phyloP scores from a whole-genome alignment of 2,888 invertebrate species.

The Drosophila eohydei region DNA sequence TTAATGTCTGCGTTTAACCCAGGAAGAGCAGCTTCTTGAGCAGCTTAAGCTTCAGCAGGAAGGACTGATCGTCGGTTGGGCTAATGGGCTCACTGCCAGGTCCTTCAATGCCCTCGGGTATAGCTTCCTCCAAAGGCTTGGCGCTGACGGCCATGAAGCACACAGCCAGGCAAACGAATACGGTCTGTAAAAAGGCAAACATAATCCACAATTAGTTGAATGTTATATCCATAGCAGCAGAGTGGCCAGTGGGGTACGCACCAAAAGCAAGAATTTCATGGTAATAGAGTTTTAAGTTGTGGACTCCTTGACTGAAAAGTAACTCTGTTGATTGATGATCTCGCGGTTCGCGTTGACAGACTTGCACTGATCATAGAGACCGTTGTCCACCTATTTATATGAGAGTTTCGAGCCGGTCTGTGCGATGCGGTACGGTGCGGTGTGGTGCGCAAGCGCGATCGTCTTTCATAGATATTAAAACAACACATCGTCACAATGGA shows the following conservation, averaged over 20 bases:
- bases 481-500: conserved; percentile 60
- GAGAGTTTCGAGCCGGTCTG: conserved; percentile 16
- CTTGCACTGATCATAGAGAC: conserved; percentile 76
- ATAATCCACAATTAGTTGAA: conserved; percentile 42
- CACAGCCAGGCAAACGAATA: conserved; percentile 75
- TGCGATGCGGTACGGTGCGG: conserved; percentile 6
- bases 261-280: conserved; percentile 82
- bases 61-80: conserved; percentile 77
- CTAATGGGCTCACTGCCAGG: conserved; percentile 68
- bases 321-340: conserved; percentile 57
- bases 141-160: conserved; percentile 72
- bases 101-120: conserved; percentile 80
- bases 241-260: conserved; percentile 50
- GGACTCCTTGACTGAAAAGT: conserved; percentile 22
- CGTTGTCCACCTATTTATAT: conserved; percentile 73
- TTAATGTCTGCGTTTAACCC: conserved; percentile 57
- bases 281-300: conserved; percentile 35
- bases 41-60: conserved; percentile 77
- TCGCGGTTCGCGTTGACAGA: conserved; percentile 63
- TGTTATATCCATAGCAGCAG: conserved; percentile 34
- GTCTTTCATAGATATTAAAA: conserved; percentile 67
- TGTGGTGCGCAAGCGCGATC: conserved; percentile 39
- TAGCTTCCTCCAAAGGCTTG: conserved; percentile 79
- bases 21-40: conserved; percentile 80
- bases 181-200: conserved; percentile 57